Conservation (phyloP, 1,140 invertebrate species). For the Listronotus oregonensis region DNA sequence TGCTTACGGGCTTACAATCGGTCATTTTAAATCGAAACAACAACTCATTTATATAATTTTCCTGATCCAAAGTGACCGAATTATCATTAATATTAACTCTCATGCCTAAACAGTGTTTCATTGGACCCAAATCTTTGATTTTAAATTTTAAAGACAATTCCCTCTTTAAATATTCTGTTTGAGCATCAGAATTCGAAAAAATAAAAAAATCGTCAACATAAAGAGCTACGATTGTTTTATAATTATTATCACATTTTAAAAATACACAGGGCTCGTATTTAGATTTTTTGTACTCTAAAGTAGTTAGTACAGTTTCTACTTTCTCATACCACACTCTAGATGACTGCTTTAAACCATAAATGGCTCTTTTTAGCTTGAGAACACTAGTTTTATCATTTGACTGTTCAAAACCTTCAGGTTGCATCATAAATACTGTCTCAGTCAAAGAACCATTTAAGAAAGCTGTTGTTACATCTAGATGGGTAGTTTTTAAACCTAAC, state of each 20-base stretch:
- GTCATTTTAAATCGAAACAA: too few relatives aligned
- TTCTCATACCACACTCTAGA: slow-evolving; percentile 46
- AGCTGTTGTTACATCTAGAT: slow-evolving; percentile 55
- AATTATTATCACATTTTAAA: slow-evolving; percentile 33
- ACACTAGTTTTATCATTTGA: slow-evolving; percentile 45
- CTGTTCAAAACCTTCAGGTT: slow-evolving; percentile 38
- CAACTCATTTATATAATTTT: too few relatives aligned
- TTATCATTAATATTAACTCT: slow-evolving; percentile 32
- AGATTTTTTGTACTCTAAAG: slow-evolving; percentile 45
- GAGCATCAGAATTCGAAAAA: slow-evolving; percentile 25
- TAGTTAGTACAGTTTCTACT: slow-evolving; percentile 40
- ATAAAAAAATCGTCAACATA: slow-evolving; percentile 26
- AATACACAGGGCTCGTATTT: slow-evolving; percentile 51
- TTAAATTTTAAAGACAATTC: slow-evolving; percentile 38
- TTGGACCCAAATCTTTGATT: slow-evolving; percentile 43
- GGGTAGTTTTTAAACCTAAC: slow-evolving; percentile 40
- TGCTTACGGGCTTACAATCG: slow-evolving; percentile 22
- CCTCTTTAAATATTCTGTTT: slow-evolving; percentile 33
- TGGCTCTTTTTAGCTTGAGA: slow-evolving; percentile 46
- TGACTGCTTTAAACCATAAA: slow-evolving; percentile 53
- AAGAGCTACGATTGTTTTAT: slow-evolving; percentile 41
- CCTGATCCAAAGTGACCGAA: too few relatives aligned
- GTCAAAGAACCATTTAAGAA: slow-evolving; percentile 52
- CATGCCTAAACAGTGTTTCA: slow-evolving; percentile 46
- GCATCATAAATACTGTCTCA: slow-evolving; percentile 52